phyloP scores from a whole-genome alignment of 2,888 invertebrate genomes.

The Mechanitis mazaeus region DNA sequence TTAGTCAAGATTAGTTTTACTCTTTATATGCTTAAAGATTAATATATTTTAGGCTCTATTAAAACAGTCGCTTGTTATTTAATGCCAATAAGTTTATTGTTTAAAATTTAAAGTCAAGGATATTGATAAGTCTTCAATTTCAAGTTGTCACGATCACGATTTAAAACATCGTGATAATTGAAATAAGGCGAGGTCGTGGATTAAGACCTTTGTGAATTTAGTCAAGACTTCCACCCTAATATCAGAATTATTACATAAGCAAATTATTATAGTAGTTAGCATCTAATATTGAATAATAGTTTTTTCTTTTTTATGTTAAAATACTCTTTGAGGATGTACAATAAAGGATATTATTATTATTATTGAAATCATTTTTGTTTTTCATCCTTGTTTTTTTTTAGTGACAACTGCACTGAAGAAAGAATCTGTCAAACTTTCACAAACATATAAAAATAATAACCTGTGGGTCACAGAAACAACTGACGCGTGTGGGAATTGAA shows the following conservation, averaged over 20 bases:
- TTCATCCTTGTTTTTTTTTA: too few relatives aligned
- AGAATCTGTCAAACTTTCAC: too few relatives aligned
- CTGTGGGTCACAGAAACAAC: too few relatives aligned
- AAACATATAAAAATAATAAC: too few relatives aligned
- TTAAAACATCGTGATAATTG: slow-evolving; percentile 42
- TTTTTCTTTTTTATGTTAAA: too few relatives aligned
- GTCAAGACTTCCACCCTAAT: slow-evolving; percentile 18
- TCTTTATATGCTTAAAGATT: neutral
- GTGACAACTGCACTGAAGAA: too few relatives aligned
- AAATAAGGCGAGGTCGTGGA: slow-evolving; percentile 47
- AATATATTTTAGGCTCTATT: slow-evolving; percentile 27
- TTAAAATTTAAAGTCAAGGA: slow-evolving; percentile 66
- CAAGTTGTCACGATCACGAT: slow-evolving; percentile 65
- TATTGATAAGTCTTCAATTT: slow-evolving; percentile 55
- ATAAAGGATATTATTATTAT: too few relatives aligned
- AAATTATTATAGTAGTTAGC: neutral
- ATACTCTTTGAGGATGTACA: too few relatives aligned
- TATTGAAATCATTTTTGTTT: neutral
- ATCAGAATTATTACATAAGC: neutral
- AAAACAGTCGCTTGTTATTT: slow-evolving; percentile 28
- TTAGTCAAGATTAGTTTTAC: slow-evolving; percentile 7
- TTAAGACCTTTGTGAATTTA: slow-evolving; percentile 39
- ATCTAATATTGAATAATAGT: neutral
- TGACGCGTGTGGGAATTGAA: too few relatives aligned
- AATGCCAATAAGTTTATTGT: slow-evolving; percentile 39